These are phyloP conservation scores for Drosophila parvula DNA, from an alignment of 1,140 invertebrate species.

Conservation along the genomic window DNA sequence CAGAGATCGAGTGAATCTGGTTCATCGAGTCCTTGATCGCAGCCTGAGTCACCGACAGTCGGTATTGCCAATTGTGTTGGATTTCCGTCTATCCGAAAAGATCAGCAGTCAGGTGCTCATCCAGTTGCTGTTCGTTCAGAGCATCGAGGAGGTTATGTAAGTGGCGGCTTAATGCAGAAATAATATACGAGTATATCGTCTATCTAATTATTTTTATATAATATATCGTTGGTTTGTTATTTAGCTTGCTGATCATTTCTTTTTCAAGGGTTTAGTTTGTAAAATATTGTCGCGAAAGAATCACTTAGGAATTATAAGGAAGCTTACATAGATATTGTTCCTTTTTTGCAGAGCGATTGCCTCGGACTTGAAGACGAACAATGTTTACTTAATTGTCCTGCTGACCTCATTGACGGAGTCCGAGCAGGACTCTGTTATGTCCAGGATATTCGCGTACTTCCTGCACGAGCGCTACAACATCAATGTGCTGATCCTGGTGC, in stretches of 20 bases:
- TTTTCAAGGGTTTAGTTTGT: neutral
- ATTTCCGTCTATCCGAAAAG: neutral
- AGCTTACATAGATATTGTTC: neutral
- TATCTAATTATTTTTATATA: neutral
- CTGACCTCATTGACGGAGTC: neutral
- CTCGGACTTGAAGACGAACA: neutral
- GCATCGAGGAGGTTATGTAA: slow-evolving; percentile 18
- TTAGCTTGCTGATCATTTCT: no score
- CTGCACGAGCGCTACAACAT: slow-evolving; percentile 50
- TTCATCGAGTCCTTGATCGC: slow-evolving; percentile 14
- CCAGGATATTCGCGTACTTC: slow-evolving; percentile 47
- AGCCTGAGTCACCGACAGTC: neutral
- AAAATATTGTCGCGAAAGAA: no score
- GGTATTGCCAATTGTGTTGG: slow-evolving; percentile 47
- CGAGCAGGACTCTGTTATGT: slow-evolving; percentile 17
- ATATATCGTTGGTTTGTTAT: no score
- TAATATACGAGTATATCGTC: neutral
- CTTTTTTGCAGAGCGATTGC: neutral
- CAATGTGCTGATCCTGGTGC: slow-evolving; percentile 46
- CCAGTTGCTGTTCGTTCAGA: slow-evolving; percentile 48
- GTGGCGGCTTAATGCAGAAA: neutral
- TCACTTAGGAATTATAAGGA: neutral
- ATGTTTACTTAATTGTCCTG: slow-evolving; percentile 32
- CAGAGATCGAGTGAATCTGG: neutral
- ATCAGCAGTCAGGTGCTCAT: neutral